These are phyloP conservation scores for Merodon equestris DNA, from an alignment of 2,888 invertebrate genomes.

Conservation along the genomic window DNA sequence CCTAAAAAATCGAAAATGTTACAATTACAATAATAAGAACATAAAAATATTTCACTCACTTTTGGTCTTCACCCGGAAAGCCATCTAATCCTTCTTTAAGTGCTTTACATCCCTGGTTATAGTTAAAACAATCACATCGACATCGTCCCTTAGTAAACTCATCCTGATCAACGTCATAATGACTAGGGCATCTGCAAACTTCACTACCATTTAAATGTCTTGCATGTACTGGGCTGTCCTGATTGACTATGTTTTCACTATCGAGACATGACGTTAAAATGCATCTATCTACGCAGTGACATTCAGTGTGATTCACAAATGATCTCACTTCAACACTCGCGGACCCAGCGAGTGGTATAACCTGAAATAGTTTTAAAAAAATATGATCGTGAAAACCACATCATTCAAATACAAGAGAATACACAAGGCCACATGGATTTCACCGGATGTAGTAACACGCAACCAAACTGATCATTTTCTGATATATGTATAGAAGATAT, in stretches of 20 bases:
- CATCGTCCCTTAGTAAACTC: conserved; percentile 77
- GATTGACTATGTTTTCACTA: conserved; percentile 45
- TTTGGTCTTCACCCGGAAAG: conserved; percentile 83
- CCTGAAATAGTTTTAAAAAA: conserved; percentile 30
- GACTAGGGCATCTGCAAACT: conserved; percentile 73
- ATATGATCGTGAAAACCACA: too few relatives aligned
- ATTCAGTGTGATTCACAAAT: conserved; percentile 77
- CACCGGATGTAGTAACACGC: too few relatives aligned
- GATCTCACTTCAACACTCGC: conserved; percentile 63
- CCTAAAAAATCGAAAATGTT: conserved; percentile 64
- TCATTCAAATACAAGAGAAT: too few relatives aligned
- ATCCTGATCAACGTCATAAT: conserved; percentile 78
- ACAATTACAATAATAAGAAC: background rate
- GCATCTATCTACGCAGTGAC: conserved; percentile 73
- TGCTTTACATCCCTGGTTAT: conserved; percentile 81
- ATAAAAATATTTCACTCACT: conserved; percentile 77
- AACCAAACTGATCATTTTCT: too few relatives aligned
- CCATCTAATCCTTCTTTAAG: conserved; percentile 84
- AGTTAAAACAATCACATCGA: conserved; percentile 83
- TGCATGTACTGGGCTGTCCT: background rate
- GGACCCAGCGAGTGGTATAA: conserved; percentile 69
- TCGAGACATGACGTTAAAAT: conserved; percentile 46
- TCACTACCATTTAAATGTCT: background rate
- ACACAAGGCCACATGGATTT: too few relatives aligned
- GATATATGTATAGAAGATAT: too few relatives aligned